These are phyloP conservation scores for Chroicocephalus ridibundus DNA, from an alignment of 2,113 vertebrate genomes.

Conservation along the genomic window DNA sequence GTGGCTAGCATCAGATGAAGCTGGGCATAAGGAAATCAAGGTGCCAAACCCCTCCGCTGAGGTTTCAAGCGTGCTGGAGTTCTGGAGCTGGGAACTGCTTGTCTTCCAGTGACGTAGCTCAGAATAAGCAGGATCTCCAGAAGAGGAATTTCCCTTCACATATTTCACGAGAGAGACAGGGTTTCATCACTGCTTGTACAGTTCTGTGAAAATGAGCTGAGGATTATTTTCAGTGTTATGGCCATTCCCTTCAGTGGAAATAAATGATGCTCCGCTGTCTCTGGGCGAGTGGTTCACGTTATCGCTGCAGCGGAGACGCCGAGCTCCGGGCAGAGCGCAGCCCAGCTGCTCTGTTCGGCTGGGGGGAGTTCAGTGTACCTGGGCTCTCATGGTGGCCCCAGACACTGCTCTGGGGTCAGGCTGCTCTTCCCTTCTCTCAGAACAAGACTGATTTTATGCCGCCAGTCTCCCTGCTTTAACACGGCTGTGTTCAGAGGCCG, in stretches of 20 bases:
- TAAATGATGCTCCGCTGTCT: not conserved
- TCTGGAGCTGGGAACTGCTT: not conserved
- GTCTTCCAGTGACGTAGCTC: not conserved
- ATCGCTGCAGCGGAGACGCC: accelerated
- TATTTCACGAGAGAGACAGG: not conserved
- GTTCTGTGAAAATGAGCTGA: not conserved
- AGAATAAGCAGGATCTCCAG: not conserved
- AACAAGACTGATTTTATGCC: not conserved
- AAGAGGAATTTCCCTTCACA: not conserved
- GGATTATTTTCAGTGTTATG: not conserved
- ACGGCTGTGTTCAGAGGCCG: not conserved
- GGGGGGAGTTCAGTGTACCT: not conserved
- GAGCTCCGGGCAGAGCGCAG: not conserved
- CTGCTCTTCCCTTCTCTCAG: not conserved
- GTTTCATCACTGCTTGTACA: not conserved
- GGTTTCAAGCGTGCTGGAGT: not conserved
- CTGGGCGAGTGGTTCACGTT: accelerated
- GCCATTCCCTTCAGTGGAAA: not conserved
- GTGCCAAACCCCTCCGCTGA: not conserved
- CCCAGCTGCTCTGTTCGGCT: accelerated
- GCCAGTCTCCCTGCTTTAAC: not conserved
- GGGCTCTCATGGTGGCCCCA: not conserved
- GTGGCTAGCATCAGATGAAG: not conserved
- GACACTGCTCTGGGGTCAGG: not conserved
- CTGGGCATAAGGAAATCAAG: not conserved